Evolutionary conservation across 2,888 invertebrate species (phyloP).

Genomic region (Idaea dimidiata): DNA sequence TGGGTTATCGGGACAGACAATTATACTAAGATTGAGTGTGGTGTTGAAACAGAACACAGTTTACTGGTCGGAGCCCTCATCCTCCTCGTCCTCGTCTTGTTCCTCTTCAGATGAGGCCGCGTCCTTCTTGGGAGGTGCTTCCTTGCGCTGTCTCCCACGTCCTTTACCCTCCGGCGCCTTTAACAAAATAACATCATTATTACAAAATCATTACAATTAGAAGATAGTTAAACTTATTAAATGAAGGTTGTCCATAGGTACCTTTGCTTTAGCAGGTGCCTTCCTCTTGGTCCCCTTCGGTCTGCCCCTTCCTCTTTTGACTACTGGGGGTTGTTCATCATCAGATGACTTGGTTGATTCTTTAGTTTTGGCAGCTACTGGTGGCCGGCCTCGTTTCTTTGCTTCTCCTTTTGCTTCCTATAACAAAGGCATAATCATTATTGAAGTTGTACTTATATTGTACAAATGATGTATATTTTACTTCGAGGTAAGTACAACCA

Average conservation of each 20-base stretch:
- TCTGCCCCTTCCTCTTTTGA: slow-evolving; percentile 78
- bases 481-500: too few relatives aligned
- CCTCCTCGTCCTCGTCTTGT: slow-evolving; percentile 75
- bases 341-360: slow-evolving; percentile 78
- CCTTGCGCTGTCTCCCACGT: slow-evolving; percentile 74
- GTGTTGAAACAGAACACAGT: slow-evolving; percentile 51
- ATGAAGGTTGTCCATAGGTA: slow-evolving; percentile 27
- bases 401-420: slow-evolving; percentile 74
- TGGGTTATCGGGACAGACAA: slow-evolving; percentile 72
- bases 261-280: slow-evolving; percentile 70
- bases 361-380: slow-evolving; percentile 68
- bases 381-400: slow-evolving; percentile 73
- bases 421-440: slow-evolving; percentile 14
- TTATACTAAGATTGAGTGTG: slow-evolving; percentile 70
- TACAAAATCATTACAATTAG: slow-evolving; percentile 5
- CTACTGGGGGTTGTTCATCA: slow-evolving; percentile 77
- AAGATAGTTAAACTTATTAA: neutral
- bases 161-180: slow-evolving; percentile 67
- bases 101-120: slow-evolving; percentile 74
- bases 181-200: slow-evolving; percentile 34
- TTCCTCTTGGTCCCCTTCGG: slow-evolving; percentile 81
- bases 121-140: slow-evolving; percentile 70
- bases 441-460: slow-evolving; percentile 6
- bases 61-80: slow-evolving; percentile 78
- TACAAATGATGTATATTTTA: neutral